Percentiles rank a stretch among this genome's conserved stretches.
Evolutionary conservation across 2,888 invertebrate species (phyloP).

Genomic region (Chrysodeixis includens): DNA sequence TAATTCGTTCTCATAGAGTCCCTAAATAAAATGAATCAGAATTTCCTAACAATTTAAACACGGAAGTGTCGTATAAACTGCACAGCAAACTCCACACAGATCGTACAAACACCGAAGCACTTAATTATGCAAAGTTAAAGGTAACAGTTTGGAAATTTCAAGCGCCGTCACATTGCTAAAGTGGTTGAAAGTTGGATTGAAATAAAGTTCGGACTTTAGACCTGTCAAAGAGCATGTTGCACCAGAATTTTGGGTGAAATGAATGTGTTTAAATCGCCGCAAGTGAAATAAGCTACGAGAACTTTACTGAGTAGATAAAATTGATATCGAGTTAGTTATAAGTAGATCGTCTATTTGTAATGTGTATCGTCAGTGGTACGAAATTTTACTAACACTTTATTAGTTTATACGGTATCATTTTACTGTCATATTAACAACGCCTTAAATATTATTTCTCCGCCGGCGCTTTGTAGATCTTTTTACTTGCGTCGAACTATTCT

Average conservation of each 20-base stretch:
- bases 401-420: too few relatives aligned
- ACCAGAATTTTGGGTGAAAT: conserved; percentile 8
- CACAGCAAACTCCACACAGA: conserved; percentile 7
- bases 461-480: too few relatives aligned
- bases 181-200: conserved; percentile 40
- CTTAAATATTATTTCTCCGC: too few relatives aligned
- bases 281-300: conserved; percentile 5
- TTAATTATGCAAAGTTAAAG: conserved; percentile 40
- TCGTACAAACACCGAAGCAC: conserved; percentile 28
- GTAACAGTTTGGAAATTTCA: conserved; percentile 41
- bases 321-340: too few relatives aligned
- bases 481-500: too few relatives aligned
- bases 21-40: background rate
- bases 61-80: background rate
- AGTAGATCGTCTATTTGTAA: too few relatives aligned
- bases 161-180: conserved; percentile 34
- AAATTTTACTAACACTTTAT: too few relatives aligned
- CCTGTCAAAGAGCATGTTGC: conserved; percentile 32
- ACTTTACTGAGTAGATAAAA: too few relatives aligned
- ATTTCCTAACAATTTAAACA: background rate
- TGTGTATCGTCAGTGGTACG: too few relatives aligned
- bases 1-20: too few relatives aligned
- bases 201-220: conserved; percentile 47
- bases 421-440: too few relatives aligned
- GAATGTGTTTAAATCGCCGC: conserved; percentile 15